Base-by-base conservation (phyloP, 2,888 invertebrate genomes). In the Oscheius sp. region DNA sequence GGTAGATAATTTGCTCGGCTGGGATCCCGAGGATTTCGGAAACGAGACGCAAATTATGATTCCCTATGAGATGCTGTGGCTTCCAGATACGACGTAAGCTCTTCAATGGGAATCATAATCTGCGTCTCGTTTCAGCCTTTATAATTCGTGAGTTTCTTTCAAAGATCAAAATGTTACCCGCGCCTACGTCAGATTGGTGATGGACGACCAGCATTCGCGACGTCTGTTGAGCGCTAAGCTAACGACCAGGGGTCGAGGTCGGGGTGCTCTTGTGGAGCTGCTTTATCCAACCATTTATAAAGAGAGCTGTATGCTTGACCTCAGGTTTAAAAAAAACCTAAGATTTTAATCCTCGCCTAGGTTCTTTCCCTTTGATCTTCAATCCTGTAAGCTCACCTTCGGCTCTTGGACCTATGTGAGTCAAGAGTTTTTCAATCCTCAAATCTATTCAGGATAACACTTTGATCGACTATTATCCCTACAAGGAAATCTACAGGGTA, bases 221-320 rank as follows among this genome's bases (percentile, higher is more conserved):
- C 72, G 84, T 27, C 69, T 84, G 29, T 66, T 80, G 37, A 75
- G 77, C 63, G 79, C 80, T 5, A 81, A 83, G 73, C 69, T 84
- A 23, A 78, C 78, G 10, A 80, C 82, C 1, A 42, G 70, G 12
- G 75, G 75, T 8, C 66, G 74, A 52, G 70, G 71, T 8, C 76
- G 78, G 25, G 78, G 79, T 8, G 78, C 83, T 2, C 70, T 77
- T n/a, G 75, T 84, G 6, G 81, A 82, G 50, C 58, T 84, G 1
- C 73, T 84, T n/a, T 84, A 84, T 58, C 84, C 84, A 25, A 83
- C 83, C 0, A 77, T 84, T 31, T 82, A 81, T 71, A 83, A 83
- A 50, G 68, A 81, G 39, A 75, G 78, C 8, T 83, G 83, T 61
- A 65, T 74, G 6, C 64, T 83, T 17, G 74, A 81, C 42, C 42